phyloP scores from a whole-genome alignment of 2,888 invertebrate genomes.

The Pachliopta kotzebuea region DNA sequence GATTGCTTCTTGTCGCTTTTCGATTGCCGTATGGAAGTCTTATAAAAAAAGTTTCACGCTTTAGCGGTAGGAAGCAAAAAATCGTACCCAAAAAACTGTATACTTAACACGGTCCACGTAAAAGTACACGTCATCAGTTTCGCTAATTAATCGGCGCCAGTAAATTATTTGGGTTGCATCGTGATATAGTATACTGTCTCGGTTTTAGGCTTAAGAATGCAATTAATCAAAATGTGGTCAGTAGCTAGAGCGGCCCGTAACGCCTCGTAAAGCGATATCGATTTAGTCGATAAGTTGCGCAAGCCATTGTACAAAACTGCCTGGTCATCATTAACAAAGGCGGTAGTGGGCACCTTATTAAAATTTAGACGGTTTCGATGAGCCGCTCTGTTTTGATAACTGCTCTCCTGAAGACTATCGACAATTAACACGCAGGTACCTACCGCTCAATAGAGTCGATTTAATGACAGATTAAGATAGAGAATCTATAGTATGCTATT shows the following conservation, averaged over 20 bases:
- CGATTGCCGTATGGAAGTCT: not conserved
- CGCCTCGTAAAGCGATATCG: constrained; percentile 80
- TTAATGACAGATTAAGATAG: constrained; percentile 52
- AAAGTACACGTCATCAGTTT: constrained; percentile 62
- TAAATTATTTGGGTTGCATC: constrained; percentile 56
- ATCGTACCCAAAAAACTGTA: constrained; percentile 50
- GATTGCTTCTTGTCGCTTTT: constrained; percentile 6
- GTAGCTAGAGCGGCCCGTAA: constrained; percentile 74
- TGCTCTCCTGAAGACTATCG: constrained; percentile 56
- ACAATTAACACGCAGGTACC: constrained; percentile 47
- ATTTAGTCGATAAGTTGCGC: constrained; percentile 79
- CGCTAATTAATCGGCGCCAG: constrained; percentile 77
- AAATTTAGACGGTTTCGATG: constrained; percentile 75
- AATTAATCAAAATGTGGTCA: constrained; percentile 79
- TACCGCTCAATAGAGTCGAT: constrained; percentile 51
- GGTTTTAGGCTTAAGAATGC: constrained; percentile 64
- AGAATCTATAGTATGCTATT: constrained; percentile 15
- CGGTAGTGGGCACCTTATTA: constrained; percentile 80
- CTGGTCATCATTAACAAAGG: constrained; percentile 70
- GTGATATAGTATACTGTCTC: constrained; percentile 43
- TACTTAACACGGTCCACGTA: constrained; percentile 57
- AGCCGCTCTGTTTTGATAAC: constrained; percentile 76
- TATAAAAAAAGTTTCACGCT: constrained; percentile 2
- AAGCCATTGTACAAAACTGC: constrained; percentile 75
- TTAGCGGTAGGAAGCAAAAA: constrained; percentile 33